Percentiles rank a stretch among this genome's conserved stretches.
These are phyloP conservation scores for Diadophis punctatus DNA, from an alignment of 2,113 vertebrate genomes.

Conservation along the genomic window DNA sequence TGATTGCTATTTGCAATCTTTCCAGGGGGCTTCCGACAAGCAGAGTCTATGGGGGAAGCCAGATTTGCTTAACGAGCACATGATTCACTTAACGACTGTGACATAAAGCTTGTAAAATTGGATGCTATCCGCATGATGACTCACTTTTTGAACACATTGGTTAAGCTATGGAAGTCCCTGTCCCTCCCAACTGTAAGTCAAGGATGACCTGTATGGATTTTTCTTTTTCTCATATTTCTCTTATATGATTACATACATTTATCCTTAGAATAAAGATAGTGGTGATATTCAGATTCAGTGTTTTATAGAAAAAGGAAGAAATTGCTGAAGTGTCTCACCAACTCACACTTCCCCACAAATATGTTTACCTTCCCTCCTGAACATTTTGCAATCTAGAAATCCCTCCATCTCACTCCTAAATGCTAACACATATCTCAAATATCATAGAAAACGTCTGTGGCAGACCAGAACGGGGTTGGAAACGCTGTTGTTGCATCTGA, in stretches of 20 bases:
- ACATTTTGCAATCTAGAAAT: neutral
- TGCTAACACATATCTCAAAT: neutral
- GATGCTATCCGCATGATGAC: too few relatives aligned
- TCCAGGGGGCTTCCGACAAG: too few relatives aligned
- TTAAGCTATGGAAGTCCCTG: too few relatives aligned
- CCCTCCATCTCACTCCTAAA: neutral
- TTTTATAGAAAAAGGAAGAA: neutral
- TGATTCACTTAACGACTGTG: too few relatives aligned
- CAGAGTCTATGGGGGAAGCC: too few relatives aligned
- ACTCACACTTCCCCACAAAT: neutral
- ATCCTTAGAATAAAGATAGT: neutral
- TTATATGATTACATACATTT: neutral
- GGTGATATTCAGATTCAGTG: neutral
- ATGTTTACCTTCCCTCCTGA: neutral
- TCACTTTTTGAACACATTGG: too few relatives aligned
- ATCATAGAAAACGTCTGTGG: neutral
- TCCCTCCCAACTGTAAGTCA: too few relatives aligned
- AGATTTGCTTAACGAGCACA: too few relatives aligned
- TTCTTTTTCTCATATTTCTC: neutral
- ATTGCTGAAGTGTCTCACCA: neutral
- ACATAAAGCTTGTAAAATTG: too few relatives aligned
- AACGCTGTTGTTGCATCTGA: neutral
- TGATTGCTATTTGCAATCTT: too few relatives aligned
- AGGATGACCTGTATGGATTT: neutral
- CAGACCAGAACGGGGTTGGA: neutral